These are phyloP conservation scores for Propithecus perrieri DNA, from an alignment of 2,797 vertebrate genomes.

Conservation along the genomic window DNA sequence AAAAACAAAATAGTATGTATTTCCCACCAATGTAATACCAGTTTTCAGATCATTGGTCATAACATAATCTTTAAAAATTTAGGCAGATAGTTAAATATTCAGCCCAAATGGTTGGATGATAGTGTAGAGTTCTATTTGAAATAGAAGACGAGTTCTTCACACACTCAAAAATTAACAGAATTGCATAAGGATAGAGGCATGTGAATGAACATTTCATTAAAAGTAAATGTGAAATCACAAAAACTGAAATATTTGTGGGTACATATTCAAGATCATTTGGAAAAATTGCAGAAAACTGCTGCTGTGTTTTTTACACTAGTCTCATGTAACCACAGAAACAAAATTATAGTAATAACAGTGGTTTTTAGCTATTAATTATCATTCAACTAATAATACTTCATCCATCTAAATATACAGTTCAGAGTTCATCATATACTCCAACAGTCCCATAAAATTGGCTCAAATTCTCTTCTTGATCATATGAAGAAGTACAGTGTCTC, in stretches of 20 bases:
- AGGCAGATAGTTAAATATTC: background rate
- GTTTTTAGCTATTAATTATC: background rate
- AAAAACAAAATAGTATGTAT: background rate
- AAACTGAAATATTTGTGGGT: background rate
- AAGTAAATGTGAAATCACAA: background rate
- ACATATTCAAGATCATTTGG: background rate
- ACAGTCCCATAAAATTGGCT: background rate
- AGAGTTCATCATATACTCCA: background rate
- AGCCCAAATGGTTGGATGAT: background rate
- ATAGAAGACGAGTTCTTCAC: background rate
- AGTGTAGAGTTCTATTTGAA: background rate
- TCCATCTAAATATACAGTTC: background rate
- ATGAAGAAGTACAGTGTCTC: background rate
- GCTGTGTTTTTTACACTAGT: background rate
- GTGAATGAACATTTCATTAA: background rate
- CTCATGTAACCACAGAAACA: background rate
- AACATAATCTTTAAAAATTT: background rate
- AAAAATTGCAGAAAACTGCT: background rate
- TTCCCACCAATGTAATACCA: background rate
- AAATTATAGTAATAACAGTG: background rate
- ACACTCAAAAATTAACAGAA: background rate
- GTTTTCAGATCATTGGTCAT: background rate
- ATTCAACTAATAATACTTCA: background rate
- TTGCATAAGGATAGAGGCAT: background rate
- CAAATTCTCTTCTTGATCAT: background rate